These are phyloP conservation scores for Drepana arcuata DNA, from an alignment of 1,140 invertebrate genomes.

Conservation along the genomic window DNA sequence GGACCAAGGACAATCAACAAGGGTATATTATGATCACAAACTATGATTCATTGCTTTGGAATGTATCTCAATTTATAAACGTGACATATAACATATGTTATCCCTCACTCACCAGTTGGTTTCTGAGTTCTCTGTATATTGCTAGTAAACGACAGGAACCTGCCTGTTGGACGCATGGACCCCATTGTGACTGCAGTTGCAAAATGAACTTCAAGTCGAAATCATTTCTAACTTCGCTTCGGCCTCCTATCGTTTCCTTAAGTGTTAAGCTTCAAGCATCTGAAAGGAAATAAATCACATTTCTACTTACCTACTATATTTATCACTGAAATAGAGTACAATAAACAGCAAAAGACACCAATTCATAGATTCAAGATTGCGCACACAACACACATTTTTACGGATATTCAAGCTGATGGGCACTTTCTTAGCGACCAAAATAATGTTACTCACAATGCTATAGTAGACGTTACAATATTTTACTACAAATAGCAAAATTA, in stretches of 20 bases:
- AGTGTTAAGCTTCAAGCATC: conserved; percentile 33
- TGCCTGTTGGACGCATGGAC: conserved; percentile 63
- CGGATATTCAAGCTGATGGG: too few relatives aligned
- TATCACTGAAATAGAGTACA: conserved; percentile 43
- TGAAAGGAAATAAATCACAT: conserved; percentile 32
- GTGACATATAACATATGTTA: too few relatives aligned
- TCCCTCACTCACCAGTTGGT: conserved; percentile 56
- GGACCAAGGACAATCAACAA: too few relatives aligned
- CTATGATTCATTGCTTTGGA: conserved; percentile 30
- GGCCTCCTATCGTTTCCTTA: too few relatives aligned
- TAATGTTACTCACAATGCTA: conserved; percentile 23
- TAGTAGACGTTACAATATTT: conserved; percentile 12
- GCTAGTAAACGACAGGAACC: conserved; percentile 63
- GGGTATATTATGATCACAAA: too few relatives aligned
- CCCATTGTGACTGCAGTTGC: conserved; percentile 53
- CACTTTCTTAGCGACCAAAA: too few relatives aligned
- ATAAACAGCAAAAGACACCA: conserved; percentile 32
- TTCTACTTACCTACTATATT: conserved; percentile 29
- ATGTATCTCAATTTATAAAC: conserved; percentile 7
- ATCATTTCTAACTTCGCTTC: too few relatives aligned
- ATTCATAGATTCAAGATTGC: conserved; percentile 13
- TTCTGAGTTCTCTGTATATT: conserved; percentile 67
- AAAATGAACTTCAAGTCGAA: conserved; percentile 24
- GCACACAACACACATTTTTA: too few relatives aligned
- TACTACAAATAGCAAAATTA: too few relatives aligned